Evolutionary conservation across 2,888 invertebrate species (phyloP), one percentile per base, ranked within the genome.

Genomic region (Perizoma flavofasciatum): DNA sequence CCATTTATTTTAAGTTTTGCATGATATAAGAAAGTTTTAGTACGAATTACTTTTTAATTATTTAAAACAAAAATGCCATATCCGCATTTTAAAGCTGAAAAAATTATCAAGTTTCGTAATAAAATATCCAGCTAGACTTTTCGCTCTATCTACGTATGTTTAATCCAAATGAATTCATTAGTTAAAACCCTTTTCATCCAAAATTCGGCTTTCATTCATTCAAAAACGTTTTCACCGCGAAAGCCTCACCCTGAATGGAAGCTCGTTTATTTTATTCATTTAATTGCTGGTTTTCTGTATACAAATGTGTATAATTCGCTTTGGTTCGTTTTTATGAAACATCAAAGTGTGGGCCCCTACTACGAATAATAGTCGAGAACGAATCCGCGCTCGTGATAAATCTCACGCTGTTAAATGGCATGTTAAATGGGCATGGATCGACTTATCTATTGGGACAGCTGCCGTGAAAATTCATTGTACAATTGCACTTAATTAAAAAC

Each of bases 291-390:
- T 68, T 67, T 65, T 67, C 70, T 77, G 79, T 78, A 40, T 76
- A 79, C 81, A 82, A 82, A 84, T 85, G 84, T 86, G 76, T 80
- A 79, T 79, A 74, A 78, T 85, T 80, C 75, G 80, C 81, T 70
- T 78, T 72, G 81, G 66, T 79, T 74, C 72, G 70, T 68, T 73
- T 76, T 70, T 70, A 69, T 77, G 79, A 74, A 77, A 86, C 83
- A 80, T 85, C 83, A 84, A 85, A 82, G 81, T 75, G 73, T 52
- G 51, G 37, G 59, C 40, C 65, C 61, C 61, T 76, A 74, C 75
- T 55, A 61, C 37, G 22, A n/a, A 5, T 22, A 1, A 9, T 8
- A 4, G 10, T 40, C 47, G 32, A 11, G 52, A 52, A 0, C 35
- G 4, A 9, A 11, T n/a, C 39, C 7, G 8, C 7, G 39, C 41